Evolutionary conservation across 2,888 invertebrate genomes (phyloP), one percentile per base, ranked within the genome.

Genomic region (Melanchra persicariae): DNA sequence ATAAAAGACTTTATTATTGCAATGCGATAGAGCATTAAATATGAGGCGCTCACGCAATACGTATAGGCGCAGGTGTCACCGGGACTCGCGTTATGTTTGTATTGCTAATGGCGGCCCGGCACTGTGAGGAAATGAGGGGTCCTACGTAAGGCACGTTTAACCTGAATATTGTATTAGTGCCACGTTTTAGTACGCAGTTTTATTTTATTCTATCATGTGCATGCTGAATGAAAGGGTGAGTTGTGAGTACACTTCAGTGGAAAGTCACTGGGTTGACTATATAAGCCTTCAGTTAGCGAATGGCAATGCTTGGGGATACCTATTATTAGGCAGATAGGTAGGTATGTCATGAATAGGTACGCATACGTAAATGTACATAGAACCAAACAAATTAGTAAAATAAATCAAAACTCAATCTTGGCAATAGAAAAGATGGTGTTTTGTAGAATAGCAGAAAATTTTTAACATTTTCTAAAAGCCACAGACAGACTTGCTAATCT

Each of bases 31-130:
- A 74, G 71, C 83, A 83, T 84, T 81, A 83, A 86, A 88, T 84
- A 87, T 86, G 83, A 87, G 87, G 86, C 83, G 86, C 84, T 83
- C 82, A 86, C 83, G 86, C 82, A 82, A 84, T 84, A 87, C 86
- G 83, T 88, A 87, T 86, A 87, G 88, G 83, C 89, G 86, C 90
- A 93, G 93, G 93, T 93, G 93, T 93, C 92, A 90, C 91, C 88
- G 71, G 91, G 91, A 91, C 88, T 87, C 88, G 83, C 87, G 90
- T 89, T 87, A 85, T 93, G 93, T 94, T 93, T 94, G 92, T 90
- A 84, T 88, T 92, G 90, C 91, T 94, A 94, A 94, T 94, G 93
- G 94, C 88, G 80, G 86, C 75, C 85, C 81, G 86, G 79, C 81
- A 87, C 89, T 86, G 87, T 87, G 86, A 90, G 92, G 92, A 91